A percentile compares a stretch with the other conserved stretches of the same genome.
Evolutionary conservation across 53 echinoderm and acorn worm species (phyloP).

Genomic region (Pentamera pediparva): DNA sequence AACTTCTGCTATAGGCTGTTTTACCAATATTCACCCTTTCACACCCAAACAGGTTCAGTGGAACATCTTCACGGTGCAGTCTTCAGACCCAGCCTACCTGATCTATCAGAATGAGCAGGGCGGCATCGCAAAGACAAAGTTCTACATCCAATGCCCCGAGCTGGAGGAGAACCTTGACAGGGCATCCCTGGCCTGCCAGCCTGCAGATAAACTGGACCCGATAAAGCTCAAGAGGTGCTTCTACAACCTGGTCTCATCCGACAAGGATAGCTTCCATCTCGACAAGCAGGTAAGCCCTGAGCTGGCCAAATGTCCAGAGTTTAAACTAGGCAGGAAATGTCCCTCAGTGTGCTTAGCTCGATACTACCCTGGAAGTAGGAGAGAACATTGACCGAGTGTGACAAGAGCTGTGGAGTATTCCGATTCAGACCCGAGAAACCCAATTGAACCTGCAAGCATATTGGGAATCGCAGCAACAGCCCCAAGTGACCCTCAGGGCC

Average conservation of each 20-base stretch:
- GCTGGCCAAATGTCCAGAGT: no score
- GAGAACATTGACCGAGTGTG: no score
- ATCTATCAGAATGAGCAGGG: constrained; percentile 88
- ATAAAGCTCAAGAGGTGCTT: constrained; percentile 63
- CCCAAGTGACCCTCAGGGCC: no score
- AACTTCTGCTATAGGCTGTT: no score
- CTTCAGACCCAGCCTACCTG: constrained; percentile 76
- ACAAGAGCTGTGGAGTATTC: no score
- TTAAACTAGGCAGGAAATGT: no score
- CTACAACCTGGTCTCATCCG: constrained; percentile 75
- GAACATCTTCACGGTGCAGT: constrained; percentile 98
- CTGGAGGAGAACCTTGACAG: constrained; percentile 87
- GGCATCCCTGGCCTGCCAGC: constrained; percentile 34
- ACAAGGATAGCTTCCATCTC: constrained; percentile 45
- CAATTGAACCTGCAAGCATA: no score
- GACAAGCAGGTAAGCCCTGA: constrained; percentile 77
- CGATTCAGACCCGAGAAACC: no score
- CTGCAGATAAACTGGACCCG: neutral
- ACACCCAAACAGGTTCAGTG: constrained; percentile 70
- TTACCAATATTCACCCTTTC: neutral
- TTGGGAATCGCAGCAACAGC: no score
- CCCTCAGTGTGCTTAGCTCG: no score
- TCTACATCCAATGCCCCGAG: constrained; percentile 88
- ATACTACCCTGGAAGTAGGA: no score
- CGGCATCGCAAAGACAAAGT: constrained; percentile 73